These are phyloP conservation scores for Philotrypesis tridentata DNA, from an alignment of 1,140 invertebrate species.

Conservation along the genomic window DNA sequence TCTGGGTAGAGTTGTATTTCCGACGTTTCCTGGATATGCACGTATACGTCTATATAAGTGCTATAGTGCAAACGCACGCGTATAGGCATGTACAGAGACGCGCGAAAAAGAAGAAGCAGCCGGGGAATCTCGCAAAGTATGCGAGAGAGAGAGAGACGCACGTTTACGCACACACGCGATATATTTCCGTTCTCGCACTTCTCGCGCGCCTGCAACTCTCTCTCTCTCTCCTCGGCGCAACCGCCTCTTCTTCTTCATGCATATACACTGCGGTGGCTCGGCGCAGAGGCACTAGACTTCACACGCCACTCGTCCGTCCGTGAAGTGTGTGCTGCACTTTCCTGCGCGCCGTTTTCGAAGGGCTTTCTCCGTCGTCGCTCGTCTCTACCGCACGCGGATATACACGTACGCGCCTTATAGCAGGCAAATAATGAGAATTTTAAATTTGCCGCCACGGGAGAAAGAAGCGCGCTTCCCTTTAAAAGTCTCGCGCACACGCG, in stretches of 20 bases:
- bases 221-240: not conserved
- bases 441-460: not conserved
- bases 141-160: constrained; percentile 7
- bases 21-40: no score
- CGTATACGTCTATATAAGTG: not conserved
- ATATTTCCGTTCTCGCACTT: constrained; percentile 38
- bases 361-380: not conserved
- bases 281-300: constrained; percentile 17
- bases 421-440: not conserved
- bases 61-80: not conserved
- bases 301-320: constrained; percentile 38
- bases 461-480: not conserved
- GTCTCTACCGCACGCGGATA: no score
- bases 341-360: constrained; percentile 16
- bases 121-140: not conserved
- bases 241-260: not conserved
- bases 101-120: not conserved
- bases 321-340: constrained; percentile 24
- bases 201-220: not conserved
- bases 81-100: no score
- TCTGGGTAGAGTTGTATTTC: no score
- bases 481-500: not conserved
- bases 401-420: no score
- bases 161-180: constrained; percentile 27
- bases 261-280: not conserved